Evolutionary conservation across 1,140 invertebrate species (phyloP), one percentile per base, ranked within the genome.

Genomic region (Aphaenogaster floridana): DNA sequence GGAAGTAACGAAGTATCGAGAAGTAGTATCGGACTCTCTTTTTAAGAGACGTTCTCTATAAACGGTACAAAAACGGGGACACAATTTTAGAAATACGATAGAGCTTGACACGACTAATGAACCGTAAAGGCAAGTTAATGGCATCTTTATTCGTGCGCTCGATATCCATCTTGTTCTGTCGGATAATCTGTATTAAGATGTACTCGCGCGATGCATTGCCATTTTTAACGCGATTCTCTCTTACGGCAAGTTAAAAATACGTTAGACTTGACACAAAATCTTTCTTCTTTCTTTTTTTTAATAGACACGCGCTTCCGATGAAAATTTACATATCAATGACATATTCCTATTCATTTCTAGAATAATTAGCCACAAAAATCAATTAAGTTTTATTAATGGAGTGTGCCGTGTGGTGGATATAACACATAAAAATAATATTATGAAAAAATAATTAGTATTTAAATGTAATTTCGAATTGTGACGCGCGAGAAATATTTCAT

Each of bases 161-260:
- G n/a, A 77, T 77, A 61, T 34, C 21, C 7, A 78, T 78, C 42
- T 64, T 63, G 57, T 80, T 68, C 17, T 17, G 48, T 39, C 15
- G 17, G 28, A 68, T 66, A 39, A n/a, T 69, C 13, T 57, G 42
- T 1, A 71, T 69, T 81, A 81, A 81, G 64, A 69, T 54, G 28
- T 63, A 81, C 50, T 81, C 7, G 45, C 7, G 45, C 17, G 61
- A 59, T 42, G 11, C 21, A 42, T 42, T 13, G 9, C 15, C 28
- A 15, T 15, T 57, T 76, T 76, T 74, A 45, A 8, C 5, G 28
- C 21, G 17, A 64, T 78, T 34, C 21, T 52, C 21, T 63, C 21
- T 68, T 28, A 52, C 28, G 6, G 52, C 28, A 21, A 64, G 17
- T 80, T 50, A 79, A 64, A 52, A 69, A 54, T 61, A 54, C 9